phyloP scores from a whole-genome alignment of 2,888 invertebrate species.

The Gerris lacustris region DNA sequence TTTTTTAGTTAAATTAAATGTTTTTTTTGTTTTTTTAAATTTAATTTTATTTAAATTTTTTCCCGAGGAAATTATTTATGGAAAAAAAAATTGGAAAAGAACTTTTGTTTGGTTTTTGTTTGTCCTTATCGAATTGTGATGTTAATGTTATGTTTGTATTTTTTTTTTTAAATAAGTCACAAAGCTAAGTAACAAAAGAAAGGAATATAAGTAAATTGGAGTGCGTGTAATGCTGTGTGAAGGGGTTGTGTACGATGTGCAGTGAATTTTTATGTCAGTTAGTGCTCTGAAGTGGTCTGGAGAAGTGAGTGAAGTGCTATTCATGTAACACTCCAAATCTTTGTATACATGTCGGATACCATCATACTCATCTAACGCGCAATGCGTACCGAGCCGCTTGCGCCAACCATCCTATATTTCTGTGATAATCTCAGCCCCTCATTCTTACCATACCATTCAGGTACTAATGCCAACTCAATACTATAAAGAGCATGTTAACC shows the following conservation, averaged over 20 bases:
- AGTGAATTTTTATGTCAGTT: background rate
- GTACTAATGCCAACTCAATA: background rate
- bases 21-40: background rate
- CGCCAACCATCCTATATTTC: background rate
- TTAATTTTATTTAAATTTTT: background rate
- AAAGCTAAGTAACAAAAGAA: background rate
- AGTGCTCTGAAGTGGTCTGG: slow-evolving; percentile 2
- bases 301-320: background rate
- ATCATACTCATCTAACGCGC: too few relatives aligned
- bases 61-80: background rate
- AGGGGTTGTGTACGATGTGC: background rate
- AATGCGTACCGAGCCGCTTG: too few relatives aligned
- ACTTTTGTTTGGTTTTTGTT: background rate
- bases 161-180: background rate
- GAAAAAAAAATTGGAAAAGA: background rate
- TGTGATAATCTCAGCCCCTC: background rate
- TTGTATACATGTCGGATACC: too few relatives aligned
- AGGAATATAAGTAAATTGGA: background rate
- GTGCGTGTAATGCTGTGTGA: background rate
- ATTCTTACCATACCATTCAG: background rate
- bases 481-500: background rate
- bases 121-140: background rate
- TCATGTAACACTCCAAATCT: background rate
- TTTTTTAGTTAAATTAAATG: background rate
- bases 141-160: background rate